Evolutionary conservation across 2,888 invertebrate genomes (phyloP).

Genomic region (Rotaria sp.): DNA sequence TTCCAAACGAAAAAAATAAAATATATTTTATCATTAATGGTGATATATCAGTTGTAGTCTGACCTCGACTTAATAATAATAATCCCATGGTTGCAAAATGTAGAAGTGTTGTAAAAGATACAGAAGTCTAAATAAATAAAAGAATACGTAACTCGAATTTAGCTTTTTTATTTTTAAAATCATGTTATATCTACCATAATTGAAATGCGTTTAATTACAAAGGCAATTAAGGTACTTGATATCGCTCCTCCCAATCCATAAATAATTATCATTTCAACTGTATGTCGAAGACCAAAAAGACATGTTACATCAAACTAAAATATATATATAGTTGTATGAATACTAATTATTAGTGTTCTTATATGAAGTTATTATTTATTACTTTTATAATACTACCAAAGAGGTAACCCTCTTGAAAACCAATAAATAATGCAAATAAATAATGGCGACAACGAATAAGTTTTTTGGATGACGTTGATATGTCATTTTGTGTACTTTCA

Average conservation of each 20-base stretch:
- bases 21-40: background rate
- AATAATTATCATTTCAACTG: conserved; percentile 11
- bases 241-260: background rate
- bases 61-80: background rate
- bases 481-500: background rate
- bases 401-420: background rate
- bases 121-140: background rate
- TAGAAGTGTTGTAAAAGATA: background rate
- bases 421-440: conserved; percentile 13
- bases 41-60: background rate
- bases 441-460: background rate
- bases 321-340: background rate
- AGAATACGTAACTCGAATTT: too few species aligned
- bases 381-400: conserved; percentile 11
- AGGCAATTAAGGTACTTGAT: background rate
- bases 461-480: background rate
- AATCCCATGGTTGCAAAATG: background rate
- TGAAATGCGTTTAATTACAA: background rate
- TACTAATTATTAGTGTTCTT: background rate
- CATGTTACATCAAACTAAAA: conserved; percentile 16
- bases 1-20: conserved; percentile 5
- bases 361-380: background rate
- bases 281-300: background rate
- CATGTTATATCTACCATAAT: background rate
- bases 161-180: too few species aligned